A percentile compares a stretch with the other conserved stretches of the same genome.
These are phyloP conservation scores for Limnothrissa miodon DNA, from an alignment of 2,113 vertebrate species.

Conservation along the genomic window DNA sequence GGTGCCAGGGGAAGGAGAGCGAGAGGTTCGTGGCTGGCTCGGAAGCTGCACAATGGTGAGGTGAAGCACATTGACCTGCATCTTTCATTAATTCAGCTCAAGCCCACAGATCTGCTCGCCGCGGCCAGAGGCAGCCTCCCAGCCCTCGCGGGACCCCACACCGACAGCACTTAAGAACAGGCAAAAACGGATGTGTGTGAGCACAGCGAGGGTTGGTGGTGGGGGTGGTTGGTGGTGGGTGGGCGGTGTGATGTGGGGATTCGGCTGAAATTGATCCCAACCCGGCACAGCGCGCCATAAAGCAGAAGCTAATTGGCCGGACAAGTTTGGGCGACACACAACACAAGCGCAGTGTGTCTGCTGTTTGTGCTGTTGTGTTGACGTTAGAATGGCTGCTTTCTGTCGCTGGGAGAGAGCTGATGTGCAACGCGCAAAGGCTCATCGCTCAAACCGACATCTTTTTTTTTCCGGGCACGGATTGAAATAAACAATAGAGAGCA, in stretches of 20 bases:
- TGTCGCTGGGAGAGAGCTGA: not conserved
- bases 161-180: not conserved
- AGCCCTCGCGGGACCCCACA: not conserved
- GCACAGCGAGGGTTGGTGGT: not conserved
- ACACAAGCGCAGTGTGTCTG: not conserved
- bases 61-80: slow-evolving; percentile 7
- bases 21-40: not conserved
- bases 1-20: not conserved
- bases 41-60: not conserved
- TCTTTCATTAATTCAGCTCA: slow-evolving; percentile 7
- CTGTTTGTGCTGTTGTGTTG: not conserved
- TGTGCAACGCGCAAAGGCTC: not conserved
- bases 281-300: slow-evolving; percentile 15
- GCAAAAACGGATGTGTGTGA: not conserved
- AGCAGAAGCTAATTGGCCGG: slow-evolving; percentile 10
- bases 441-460: not conserved
- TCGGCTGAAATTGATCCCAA: slow-evolving; percentile 34
- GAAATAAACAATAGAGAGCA: not conserved
- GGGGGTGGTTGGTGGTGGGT: no score
- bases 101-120: not conserved
- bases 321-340: slow-evolving; percentile 10
- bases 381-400: no score
- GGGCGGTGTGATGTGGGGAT: slow-evolving; percentile 27
- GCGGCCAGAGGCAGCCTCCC: not conserved
- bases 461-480: not conserved